Evolutionary conservation across 2,113 vertebrate species (phyloP).

Genomic region (Equus przewalskii): DNA sequence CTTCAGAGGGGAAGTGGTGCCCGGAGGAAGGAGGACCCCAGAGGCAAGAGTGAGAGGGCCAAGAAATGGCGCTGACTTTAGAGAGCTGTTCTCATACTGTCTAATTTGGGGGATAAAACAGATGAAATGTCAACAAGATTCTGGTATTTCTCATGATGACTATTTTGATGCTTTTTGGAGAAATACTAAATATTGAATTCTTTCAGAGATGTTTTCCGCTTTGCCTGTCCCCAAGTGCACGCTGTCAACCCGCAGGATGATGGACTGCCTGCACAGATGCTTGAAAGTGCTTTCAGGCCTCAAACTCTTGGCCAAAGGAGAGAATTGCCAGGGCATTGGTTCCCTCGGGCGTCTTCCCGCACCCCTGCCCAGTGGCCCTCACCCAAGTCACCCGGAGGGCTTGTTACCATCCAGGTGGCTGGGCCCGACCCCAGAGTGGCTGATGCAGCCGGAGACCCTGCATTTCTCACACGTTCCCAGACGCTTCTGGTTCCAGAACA

Average conservation of each 20-base stretch:
- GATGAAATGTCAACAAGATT: rapidly evolving
- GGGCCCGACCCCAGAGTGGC: background rate
- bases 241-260: background rate
- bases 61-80: rapidly evolving
- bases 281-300: rapidly evolving
- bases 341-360: rapidly evolving
- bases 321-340: background rate
- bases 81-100: background rate
- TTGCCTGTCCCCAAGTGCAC: background rate
- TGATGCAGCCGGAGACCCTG: background rate
- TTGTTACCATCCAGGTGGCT: background rate
- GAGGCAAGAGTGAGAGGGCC: background rate
- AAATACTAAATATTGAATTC: background rate
- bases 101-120: background rate
- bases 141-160: background rate
- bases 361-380: background rate
- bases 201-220: background rate
- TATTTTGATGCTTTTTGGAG: background rate
- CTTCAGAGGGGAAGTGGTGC: background rate
- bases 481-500: background rate
- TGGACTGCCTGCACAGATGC: rapidly evolving
- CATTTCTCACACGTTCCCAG: background rate
- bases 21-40: background rate
- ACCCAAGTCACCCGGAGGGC: too few species aligned
- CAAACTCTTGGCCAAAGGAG: background rate